These are phyloP conservation scores for Sycophila texana DNA, from an alignment of 2,888 invertebrate genomes.

Conservation along the genomic window DNA sequence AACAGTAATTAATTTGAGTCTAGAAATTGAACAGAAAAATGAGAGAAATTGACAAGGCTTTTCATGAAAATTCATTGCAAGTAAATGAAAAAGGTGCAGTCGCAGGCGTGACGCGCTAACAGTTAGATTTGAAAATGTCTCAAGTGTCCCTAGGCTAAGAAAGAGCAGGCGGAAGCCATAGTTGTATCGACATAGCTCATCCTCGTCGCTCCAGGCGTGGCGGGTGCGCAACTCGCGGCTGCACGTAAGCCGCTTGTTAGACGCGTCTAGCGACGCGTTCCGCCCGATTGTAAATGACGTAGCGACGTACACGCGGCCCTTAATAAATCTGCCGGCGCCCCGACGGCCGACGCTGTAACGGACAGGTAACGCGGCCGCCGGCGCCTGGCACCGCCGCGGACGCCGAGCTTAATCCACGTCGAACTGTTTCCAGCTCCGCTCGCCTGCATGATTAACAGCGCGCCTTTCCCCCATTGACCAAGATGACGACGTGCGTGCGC, in stretches of 20 bases:
- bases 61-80: too few relatives aligned
- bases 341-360: slow-evolving; percentile 29
- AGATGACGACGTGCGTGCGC: too few relatives aligned
- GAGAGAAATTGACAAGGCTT: too few relatives aligned
- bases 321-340: slow-evolving; percentile 50
- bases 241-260: background rate
- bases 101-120: too few relatives aligned
- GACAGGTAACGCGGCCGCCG: slow-evolving; percentile 18
- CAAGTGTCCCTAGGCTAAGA: too few relatives aligned
- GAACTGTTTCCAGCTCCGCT: slow-evolving; percentile 57
- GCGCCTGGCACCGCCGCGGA: slow-evolving; percentile 49
- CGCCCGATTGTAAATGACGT: slow-evolving; percentile 11
- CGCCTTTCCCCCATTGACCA: background rate
- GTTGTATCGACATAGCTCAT: background rate
- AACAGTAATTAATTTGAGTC: too few relatives aligned
- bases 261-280: background rate
- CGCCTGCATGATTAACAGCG: slow-evolving; percentile 59
- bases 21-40: too few relatives aligned
- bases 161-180: background rate
- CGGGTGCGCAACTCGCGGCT: background rate
- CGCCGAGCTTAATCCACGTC: slow-evolving; percentile 61
- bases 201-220: background rate
- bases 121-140: too few relatives aligned
- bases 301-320: slow-evolving; percentile 10
- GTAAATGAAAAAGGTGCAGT: too few relatives aligned